Conservation (phyloP, 2,888 invertebrate genomes). For the Exocentrus adspersus region DNA sequence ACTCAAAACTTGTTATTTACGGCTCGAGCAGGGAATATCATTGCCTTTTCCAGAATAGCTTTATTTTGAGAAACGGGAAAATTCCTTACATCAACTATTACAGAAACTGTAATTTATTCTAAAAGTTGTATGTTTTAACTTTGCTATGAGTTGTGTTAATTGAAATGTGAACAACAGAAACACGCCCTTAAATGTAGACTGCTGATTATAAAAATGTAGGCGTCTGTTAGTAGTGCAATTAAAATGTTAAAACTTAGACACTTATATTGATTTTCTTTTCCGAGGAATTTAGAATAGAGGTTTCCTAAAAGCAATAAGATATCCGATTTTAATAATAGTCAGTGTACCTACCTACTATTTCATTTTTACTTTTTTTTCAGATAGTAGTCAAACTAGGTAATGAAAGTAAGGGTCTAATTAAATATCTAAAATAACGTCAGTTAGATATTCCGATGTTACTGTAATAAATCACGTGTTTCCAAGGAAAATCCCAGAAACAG, state of each 20-base stretch:
- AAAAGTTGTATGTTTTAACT: background rate
- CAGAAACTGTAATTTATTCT: background rate
- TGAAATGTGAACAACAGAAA: background rate
- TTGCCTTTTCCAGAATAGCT: background rate
- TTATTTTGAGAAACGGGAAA: background rate
- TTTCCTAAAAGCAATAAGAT: no score
- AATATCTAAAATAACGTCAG: no score
- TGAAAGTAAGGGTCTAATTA: no score
- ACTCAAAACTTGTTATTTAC: conserved; percentile 1
- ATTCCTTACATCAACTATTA: background rate
- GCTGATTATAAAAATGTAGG: no score
- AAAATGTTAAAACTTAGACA: no score
- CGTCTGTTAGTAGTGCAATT: no score
- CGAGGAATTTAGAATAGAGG: no score
- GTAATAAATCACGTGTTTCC: background rate
- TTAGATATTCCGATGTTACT: background rate
- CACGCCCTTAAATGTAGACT: background rate
- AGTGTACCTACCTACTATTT: no score
- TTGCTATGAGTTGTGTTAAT: background rate
- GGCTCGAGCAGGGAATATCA: background rate
- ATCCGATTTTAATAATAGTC: no score
- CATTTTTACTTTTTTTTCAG: no score
- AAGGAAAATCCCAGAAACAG: background rate
- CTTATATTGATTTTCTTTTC: no score
- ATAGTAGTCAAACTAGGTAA: no score